phyloP scores from a whole-genome alignment of 1,140 invertebrate species.

The Hirudo medicinalis region DNA sequence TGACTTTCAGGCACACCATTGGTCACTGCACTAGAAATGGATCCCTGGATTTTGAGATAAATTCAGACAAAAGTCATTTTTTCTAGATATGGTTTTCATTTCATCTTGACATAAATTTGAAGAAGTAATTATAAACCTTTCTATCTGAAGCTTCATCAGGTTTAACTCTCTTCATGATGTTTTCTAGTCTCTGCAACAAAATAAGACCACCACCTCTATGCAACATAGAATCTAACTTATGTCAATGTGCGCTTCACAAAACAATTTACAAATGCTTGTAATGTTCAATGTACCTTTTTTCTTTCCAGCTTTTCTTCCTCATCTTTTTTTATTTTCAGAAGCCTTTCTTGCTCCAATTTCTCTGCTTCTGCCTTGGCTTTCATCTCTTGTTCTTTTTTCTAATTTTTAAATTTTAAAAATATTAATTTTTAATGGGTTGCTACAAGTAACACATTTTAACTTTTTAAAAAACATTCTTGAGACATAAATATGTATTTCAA shows the following conservation, averaged over 20 bases:
- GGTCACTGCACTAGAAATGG: too few relatives aligned
- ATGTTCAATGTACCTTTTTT: conserved; percentile 26
- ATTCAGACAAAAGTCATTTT: too few relatives aligned
- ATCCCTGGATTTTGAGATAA: too few relatives aligned
- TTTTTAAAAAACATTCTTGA: background rate
- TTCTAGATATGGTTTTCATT: too few relatives aligned
- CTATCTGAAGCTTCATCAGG: background rate
- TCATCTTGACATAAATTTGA: too few relatives aligned
- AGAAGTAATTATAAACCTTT: background rate
- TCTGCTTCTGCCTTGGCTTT: conserved; percentile 45
- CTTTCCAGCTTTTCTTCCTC: conserved; percentile 63
- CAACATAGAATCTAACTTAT: conserved; percentile 22
- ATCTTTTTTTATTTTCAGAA: conserved; percentile 48
- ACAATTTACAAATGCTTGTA: conserved; percentile 22
- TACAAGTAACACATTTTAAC: background rate
- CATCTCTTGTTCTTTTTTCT: conserved; percentile 73
- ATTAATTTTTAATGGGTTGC: background rate
- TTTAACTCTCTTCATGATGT: conserved; percentile 11
- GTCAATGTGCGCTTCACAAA: conserved; percentile 24
- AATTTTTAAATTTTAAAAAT: conserved; percentile 71
- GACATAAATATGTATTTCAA: background rate
- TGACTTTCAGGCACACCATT: too few relatives aligned
- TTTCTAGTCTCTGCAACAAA: conserved; percentile 6
- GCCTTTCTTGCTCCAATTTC: conserved; percentile 22
- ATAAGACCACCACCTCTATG: background rate